These are phyloP conservation scores for Delia radicum DNA, from an alignment of 1,140 invertebrate genomes.

Conservation along the genomic window DNA sequence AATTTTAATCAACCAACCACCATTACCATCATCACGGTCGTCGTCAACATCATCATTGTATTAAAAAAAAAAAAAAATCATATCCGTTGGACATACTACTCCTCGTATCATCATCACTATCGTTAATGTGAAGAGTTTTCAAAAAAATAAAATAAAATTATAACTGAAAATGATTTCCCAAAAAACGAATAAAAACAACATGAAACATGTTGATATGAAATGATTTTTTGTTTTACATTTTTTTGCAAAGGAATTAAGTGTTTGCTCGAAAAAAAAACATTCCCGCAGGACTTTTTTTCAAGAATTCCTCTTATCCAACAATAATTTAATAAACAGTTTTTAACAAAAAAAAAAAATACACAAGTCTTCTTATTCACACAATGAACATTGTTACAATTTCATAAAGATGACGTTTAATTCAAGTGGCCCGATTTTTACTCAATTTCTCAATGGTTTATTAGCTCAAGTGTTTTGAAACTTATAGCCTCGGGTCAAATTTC, in stretches of 20 bases:
- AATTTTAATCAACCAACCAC: conserved; percentile 3
- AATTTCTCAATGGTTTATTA: conserved; percentile 19
- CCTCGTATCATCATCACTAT: background rate
- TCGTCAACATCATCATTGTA: background rate
- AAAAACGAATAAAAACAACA: background rate
- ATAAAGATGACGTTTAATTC: conserved; percentile 8
- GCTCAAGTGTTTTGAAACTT: conserved; percentile 42
- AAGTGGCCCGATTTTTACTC: conserved; percentile 15
- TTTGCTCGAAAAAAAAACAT: background rate
- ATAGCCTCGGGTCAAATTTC: conserved; percentile 54
- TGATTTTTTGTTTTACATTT: background rate
- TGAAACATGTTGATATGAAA: conserved; percentile 21
- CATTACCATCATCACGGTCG: background rate
- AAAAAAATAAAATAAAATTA: conserved; percentile 1
- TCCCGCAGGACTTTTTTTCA: conserved; percentile 13
- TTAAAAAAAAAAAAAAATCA: background rate
- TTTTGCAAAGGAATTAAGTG: background rate
- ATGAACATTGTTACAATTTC: background rate
- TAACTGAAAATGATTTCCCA: conserved; percentile 6
- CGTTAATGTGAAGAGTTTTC: conserved; percentile 12
- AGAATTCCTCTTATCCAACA: background rate
- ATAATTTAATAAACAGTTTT: conserved; percentile 5
- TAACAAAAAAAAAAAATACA: background rate
- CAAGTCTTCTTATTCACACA: background rate
- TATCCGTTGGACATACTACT: background rate